These are phyloP conservation scores for Malurus melanocephalus DNA, from an alignment of 2,113 vertebrate species.

Conservation along the genomic window DNA sequence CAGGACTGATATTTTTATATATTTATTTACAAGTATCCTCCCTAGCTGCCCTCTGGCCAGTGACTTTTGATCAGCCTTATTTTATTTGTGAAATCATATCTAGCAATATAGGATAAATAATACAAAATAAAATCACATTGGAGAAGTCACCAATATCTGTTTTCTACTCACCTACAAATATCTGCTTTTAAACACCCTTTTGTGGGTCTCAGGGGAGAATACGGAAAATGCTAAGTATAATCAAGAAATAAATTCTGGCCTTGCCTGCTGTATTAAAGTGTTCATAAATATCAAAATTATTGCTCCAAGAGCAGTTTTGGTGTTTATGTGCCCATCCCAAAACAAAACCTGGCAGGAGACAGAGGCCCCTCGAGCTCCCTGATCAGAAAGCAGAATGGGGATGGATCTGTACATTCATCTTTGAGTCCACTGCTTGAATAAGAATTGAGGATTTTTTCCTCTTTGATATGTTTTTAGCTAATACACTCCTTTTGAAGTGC, in stretches of 20 bases:
- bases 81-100: neutral
- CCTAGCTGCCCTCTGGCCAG: neutral
- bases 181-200: neutral
- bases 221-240: neutral
- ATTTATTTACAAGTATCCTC: neutral
- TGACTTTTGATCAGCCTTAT: neutral
- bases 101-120: neutral
- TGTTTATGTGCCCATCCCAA: neutral
- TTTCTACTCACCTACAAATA: neutral
- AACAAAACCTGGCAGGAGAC: neutral
- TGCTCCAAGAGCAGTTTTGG: neutral
- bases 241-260: neutral
- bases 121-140: rapidly evolving
- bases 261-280: neutral
- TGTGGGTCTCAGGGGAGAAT: rapidly evolving
- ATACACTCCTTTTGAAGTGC: neutral
- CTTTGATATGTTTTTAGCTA: neutral
- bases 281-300: neutral
- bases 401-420: neutral
- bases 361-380: neutral
- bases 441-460: neutral
- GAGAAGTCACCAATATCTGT: neutral
- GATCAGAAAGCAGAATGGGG: neutral
- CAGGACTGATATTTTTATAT: neutral
- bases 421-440: neutral